Conservation (phyloP, 1,140 invertebrate genomes). For the Maconellicoccus hirsutus region DNA sequence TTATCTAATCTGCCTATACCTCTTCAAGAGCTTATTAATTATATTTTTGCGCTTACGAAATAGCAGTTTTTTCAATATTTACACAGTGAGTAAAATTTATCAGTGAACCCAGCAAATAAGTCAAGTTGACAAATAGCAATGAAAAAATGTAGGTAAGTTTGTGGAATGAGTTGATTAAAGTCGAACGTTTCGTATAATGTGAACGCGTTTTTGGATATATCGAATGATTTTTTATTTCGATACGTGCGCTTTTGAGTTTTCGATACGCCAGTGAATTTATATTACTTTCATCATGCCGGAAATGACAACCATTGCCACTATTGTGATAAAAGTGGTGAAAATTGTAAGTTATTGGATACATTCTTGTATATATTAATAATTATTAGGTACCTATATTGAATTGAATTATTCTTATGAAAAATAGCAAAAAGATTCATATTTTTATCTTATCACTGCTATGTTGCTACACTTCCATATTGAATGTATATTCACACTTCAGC, state of each 20-base stretch:
- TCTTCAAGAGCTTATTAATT: background rate
- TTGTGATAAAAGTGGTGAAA: conserved; percentile 64
- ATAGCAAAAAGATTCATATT: too few species aligned
- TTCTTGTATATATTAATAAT: too few species aligned
- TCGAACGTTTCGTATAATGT: conserved; percentile 16
- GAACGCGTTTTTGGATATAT: too few species aligned
- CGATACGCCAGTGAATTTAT: too few species aligned
- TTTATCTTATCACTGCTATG: too few species aligned
- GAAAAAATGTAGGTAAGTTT: background rate
- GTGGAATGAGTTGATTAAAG: background rate
- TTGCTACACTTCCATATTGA: too few species aligned
- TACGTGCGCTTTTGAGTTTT: too few species aligned
- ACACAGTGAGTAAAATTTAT: background rate
- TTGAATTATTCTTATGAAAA: too few species aligned
- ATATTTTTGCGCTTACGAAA: background rate
- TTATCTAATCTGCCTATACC: background rate
- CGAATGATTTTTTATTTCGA: too few species aligned
- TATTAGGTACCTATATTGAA: too few species aligned
- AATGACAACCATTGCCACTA: conserved; percentile 58
- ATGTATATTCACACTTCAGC: too few species aligned
- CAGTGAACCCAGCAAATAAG: background rate
- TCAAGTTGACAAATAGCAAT: background rate
- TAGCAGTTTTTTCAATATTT: background rate
- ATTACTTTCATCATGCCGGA: conserved; percentile 45
- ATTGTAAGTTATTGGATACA: conserved; percentile 45